Evolutionary conservation across 2,888 invertebrate species (phyloP), one percentile per base, ranked within the genome.

Genomic region (Agrotis clavis): DNA sequence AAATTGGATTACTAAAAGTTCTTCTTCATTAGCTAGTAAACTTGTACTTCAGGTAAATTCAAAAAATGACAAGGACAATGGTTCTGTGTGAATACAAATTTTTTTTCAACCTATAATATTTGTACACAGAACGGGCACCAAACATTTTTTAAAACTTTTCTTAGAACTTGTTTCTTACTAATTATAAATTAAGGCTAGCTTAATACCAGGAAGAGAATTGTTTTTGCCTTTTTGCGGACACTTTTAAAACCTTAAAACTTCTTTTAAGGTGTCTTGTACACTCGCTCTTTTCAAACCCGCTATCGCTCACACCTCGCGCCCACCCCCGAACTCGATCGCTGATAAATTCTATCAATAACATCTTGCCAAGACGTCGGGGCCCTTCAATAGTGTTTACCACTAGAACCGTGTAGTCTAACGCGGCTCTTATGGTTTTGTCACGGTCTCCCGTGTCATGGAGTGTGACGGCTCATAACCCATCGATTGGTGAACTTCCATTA

Each of bases 331-430:
- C 92, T 89, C 90, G 93, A 94, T 94, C 90, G 92, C 89, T 96
- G 95, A 96, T 95, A 96, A 96, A 95, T 96, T 95, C 92, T 95
- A 96, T 96, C 95, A 96, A 95, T 95, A 95, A 93, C 91, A 92
- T 91, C 88, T 91, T 89, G 92, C 92, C 89, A 92, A 92, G 93
- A 92, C 89, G 94, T 92, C 94, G 91, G 92, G 89, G 83, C 92
- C 92, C 92, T 92, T 94, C 95, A 92, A 90, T 93, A 95, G 92
- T 94, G 94, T 92, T 95, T 94, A 94, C 92, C 90, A 86, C 88
- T 84, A 86, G 89, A 88, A 90, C 90, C 88, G 90, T 90, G 92
- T 90, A 93, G 94, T 92, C 92, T 90, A 91, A 90, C 90, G 87
- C 88, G 87, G 88, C 91, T 90, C 84, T 88, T 84, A 87, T 85